A percentile compares a stretch with the other conserved stretches of the same genome.
Conservation (phyloP, 2,797 vertebrate genomes). For the Remorina albescens region DNA sequence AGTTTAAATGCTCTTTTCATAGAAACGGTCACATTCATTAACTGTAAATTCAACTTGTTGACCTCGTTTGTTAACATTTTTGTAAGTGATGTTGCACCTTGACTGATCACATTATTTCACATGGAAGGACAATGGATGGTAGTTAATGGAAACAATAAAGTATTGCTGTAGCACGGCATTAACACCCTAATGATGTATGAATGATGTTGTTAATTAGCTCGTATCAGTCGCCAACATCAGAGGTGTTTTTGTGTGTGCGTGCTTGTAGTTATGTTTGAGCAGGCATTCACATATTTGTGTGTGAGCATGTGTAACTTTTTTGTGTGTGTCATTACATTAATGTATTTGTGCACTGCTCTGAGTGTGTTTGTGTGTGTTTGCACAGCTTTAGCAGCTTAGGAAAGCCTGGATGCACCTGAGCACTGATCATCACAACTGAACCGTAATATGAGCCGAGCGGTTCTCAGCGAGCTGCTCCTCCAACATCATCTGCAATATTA, state of each 20-base stretch:
- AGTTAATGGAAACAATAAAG: conserved; percentile 73
- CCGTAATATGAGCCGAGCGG: conserved; percentile 38
- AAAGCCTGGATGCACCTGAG: conserved; percentile 60
- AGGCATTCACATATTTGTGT: neutral
- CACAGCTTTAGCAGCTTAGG: conserved; percentile 66
- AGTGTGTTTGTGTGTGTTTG: conserved; percentile 57
- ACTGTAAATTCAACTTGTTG: conserved; percentile 31
- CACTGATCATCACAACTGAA: conserved; percentile 59
- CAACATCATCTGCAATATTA: conserved; percentile 49
- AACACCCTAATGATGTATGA: conserved; percentile 77
- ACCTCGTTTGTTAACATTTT: conserved; percentile 58
- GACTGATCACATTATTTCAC: conserved; percentile 63
- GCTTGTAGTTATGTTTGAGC: neutral
- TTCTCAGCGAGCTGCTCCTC: conserved; percentile 34
- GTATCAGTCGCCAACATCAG: conserved; percentile 60
- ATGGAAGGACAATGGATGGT: conserved; percentile 68
- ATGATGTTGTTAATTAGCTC: conserved; percentile 75
- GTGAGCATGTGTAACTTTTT: conserved; percentile 16
- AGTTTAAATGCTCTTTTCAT: conserved; percentile 2
- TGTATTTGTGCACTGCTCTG: conserved; percentile 7
- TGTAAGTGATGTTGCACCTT: conserved; percentile 60
- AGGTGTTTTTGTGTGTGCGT: conserved; percentile 41
- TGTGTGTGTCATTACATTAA: conserved; percentile 1
- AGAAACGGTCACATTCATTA: conserved; percentile 30
- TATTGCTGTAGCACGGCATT: conserved; percentile 71